Conservation (phyloP, 1,140 invertebrate genomes). For the Cepaea nemoralis region DNA sequence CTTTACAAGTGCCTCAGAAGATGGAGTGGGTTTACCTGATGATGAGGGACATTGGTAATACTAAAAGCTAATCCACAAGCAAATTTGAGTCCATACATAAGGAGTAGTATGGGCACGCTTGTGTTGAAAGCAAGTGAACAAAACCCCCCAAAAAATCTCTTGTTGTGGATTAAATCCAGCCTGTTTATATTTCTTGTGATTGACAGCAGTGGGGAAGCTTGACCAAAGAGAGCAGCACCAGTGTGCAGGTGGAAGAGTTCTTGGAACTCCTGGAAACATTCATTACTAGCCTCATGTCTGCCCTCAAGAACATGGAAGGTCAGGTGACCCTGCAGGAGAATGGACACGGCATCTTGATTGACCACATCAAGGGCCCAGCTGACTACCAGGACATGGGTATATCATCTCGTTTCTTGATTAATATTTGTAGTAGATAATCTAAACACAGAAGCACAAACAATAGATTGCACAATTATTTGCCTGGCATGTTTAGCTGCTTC, state of each 20-base stretch:
- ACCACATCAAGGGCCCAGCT: slow-evolving; percentile 64
- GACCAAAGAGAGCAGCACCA: slow-evolving; percentile 54
- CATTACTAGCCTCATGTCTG: slow-evolving; percentile 64
- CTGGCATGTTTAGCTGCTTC: no score
- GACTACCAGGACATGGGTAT: slow-evolving; percentile 70
- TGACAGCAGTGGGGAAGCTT: slow-evolving; percentile 62
- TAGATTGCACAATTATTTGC: no score
- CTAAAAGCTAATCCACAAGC: no score
- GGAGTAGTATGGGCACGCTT: no score
- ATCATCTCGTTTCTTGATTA: no score
- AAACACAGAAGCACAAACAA: no score
- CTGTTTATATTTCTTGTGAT: background rate
- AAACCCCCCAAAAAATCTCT: background rate
- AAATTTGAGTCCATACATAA: no score
- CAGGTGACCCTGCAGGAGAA: slow-evolving; percentile 70
- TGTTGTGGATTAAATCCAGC: background rate
- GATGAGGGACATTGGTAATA: no score
- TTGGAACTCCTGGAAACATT: slow-evolving; percentile 71
- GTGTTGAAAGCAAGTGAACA: background rate
- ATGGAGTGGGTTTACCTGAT: no score
- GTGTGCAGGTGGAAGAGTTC: slow-evolving; percentile 68
- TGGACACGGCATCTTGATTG: slow-evolving; percentile 61
- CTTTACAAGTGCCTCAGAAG: no score
- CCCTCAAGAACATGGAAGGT: slow-evolving; percentile 69
- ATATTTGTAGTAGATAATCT: no score